Evolutionary conservation across 2,797 vertebrate species (phyloP).

Genomic region (Tragopan temminckii): DNA sequence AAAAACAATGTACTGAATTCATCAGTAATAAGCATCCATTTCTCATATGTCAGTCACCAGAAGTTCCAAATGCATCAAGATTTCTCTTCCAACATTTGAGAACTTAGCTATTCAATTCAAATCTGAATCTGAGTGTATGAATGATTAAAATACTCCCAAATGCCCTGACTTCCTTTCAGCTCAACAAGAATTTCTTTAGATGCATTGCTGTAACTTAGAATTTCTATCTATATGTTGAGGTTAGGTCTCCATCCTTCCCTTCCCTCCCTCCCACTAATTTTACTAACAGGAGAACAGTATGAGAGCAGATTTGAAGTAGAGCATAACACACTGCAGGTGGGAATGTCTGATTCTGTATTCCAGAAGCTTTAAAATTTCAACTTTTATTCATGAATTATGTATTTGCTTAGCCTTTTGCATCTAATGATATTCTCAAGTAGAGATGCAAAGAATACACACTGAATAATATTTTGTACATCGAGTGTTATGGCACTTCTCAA

Average conservation of each 20-base stretch:
- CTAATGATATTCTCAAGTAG: constrained; percentile 60
- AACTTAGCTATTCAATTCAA: neutral
- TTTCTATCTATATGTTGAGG: neutral
- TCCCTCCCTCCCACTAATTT: neutral
- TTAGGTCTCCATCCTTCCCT: neutral
- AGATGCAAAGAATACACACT: constrained; percentile 41
- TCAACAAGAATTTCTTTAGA: neutral
- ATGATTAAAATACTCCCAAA: neutral
- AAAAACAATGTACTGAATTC: neutral
- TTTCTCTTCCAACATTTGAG: neutral
- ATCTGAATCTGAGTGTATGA: neutral
- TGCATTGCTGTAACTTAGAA: constrained; percentile 10
- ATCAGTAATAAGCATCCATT: neutral
- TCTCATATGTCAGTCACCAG: neutral
- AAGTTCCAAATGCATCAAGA: neutral
- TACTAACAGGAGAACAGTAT: constrained; percentile 43
- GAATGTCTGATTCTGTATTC: constrained; percentile 59
- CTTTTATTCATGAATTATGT: constrained; percentile 78
- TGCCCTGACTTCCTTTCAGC: neutral
- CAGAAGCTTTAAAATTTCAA: constrained; percentile 42
- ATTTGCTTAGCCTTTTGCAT: constrained; percentile 64
- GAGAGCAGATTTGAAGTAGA: constrained; percentile 48
- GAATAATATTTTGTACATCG: constrained; percentile 58
- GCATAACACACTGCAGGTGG: constrained; percentile 20
- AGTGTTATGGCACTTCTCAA: constrained; percentile 24